Base-by-base conservation (phyloP, 2,797 vertebrate genomes). In the Xyrichtys novacula region DNA sequence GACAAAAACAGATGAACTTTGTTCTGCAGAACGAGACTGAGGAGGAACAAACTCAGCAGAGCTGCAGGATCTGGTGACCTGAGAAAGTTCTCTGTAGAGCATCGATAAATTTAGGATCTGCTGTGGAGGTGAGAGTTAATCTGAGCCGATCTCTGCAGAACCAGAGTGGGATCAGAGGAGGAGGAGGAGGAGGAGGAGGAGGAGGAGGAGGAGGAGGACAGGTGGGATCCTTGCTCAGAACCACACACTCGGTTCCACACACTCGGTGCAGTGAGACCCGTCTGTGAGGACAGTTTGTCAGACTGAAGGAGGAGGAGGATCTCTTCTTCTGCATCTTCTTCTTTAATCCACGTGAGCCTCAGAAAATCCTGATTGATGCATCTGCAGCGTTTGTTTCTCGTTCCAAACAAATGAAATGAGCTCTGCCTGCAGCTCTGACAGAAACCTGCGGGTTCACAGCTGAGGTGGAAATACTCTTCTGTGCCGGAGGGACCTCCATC, bases 241-340 rank as follows among this genome's bases (percentile, higher is more conserved):
- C n/a, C n/a, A n/a, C n/a, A n/a, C n/a, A n/a, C n/a, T n/a, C n/a
- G n/a, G n/a, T n/a, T n/a, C n/a, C n/a, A n/a, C n/a, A n/a, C n/a
- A n/a, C n/a, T n/a, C n/a, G n/a, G n/a, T n/a, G n/a, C 76, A 65
- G 84, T 65, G 57, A 83, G 65, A 74, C 55, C 53, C 17, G 17
- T 38, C 42, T 65, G 39, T 68, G 58, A 57, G 28, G 47, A 54
- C 52, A n/a, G 39, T 78, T 74, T 36, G 71, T 71, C 65, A 73
- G 53, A 59, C 20, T 29, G 1, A 4, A 57, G 48, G 60, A 48
- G n/a, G 7, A 61, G 16, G 4, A 31, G 9, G 11, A 10, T 38
- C 22, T 56, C 11, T 44, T 28, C 7, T 19, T 20, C 32, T 43
- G 10, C 29, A 12, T 42, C 26, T 6, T 36, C 42, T 19, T 49